Base-by-base conservation (phyloP, 2,797 vertebrate species). In the Chiropotes sagulatus region DNA sequence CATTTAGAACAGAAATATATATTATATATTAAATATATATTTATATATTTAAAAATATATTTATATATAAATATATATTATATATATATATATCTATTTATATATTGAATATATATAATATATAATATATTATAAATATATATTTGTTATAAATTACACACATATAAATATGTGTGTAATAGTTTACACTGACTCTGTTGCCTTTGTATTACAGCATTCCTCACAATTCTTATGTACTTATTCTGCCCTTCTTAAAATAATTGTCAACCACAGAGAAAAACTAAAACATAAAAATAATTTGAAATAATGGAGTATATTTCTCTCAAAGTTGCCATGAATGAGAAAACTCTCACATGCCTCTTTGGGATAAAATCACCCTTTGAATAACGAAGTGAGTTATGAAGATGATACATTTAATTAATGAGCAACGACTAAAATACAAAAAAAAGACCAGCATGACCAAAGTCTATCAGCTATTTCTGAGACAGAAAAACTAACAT, bases 311-410 rank as follows among this genome's bases (percentile, higher is more conserved):
- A 30, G 91, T 91, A 9, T 54, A 90, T 80, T 96, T 90, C 46
- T 97, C 64, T 89, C 75, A 91, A 94, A 97, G 80, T 54, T 91
- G 46, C 96, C 41, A 93, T 70, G 17, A 87, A 90, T 87, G 64
- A 88, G 54, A 90, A 82, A 89, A 93, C 41, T 73, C n/a, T 67
- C 22, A 94, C 24, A 90, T 75, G 46, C 33, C 70, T 96, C n/a
- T 57, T 50, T 93, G 83, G 39, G 12, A 72, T 89, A 92, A 96
- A 96, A 96, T 64, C 39, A 84, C 33, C 88, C 9, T 94, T 96
- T 90, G 46, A 92, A 82, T 97, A 96, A 95, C 57, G 92, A 96
- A 89, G 73, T 90, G 52, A 92, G 46, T 87, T 93, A 54, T 72
- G 72, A 84, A 50, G 67, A 15, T 79, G n/a, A 92, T 91, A 93